phyloP scores from a whole-genome alignment of 2,113 vertebrate genomes.

The Agapornis roseicollis region DNA sequence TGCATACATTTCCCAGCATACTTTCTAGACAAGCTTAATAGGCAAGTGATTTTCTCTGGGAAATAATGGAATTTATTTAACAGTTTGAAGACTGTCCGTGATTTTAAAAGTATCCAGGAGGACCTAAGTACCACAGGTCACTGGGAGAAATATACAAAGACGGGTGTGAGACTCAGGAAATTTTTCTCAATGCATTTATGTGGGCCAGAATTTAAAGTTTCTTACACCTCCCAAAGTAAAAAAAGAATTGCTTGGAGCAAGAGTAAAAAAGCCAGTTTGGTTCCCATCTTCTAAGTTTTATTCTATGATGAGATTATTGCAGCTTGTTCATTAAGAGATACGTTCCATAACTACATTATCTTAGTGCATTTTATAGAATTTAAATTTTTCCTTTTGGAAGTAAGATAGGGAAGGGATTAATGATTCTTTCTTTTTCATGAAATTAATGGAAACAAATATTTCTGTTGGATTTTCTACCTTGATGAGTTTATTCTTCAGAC shows the following conservation, averaged over 20 bases:
- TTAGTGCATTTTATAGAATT: neutral
- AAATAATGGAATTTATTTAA: neutral
- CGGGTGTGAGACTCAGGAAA: neutral
- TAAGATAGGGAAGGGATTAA: neutral
- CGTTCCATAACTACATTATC: neutral
- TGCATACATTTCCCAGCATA: neutral
- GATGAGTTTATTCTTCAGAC: neutral
- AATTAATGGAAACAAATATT: neutral
- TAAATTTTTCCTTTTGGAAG: neutral
- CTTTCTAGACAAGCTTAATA: neutral
- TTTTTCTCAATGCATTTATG: neutral
- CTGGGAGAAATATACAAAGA: neutral
- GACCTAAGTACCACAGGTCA: neutral
- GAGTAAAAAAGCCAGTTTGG: neutral
- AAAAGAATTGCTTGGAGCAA: neutral
- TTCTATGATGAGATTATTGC: neutral
- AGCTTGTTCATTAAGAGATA: neutral
- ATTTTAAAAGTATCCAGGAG: neutral
- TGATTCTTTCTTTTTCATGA: neutral
- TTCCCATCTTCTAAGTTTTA: neutral
- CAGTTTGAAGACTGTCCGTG: neutral
- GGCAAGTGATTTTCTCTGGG: neutral
- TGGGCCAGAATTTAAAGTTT: neutral
- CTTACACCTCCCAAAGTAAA: neutral
- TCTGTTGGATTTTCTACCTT: neutral